Evolutionary conservation across 2,113 vertebrate genomes (phyloP), one percentile per base, ranked within the genome.

Genomic region (Callospermophilus lateralis): DNA sequence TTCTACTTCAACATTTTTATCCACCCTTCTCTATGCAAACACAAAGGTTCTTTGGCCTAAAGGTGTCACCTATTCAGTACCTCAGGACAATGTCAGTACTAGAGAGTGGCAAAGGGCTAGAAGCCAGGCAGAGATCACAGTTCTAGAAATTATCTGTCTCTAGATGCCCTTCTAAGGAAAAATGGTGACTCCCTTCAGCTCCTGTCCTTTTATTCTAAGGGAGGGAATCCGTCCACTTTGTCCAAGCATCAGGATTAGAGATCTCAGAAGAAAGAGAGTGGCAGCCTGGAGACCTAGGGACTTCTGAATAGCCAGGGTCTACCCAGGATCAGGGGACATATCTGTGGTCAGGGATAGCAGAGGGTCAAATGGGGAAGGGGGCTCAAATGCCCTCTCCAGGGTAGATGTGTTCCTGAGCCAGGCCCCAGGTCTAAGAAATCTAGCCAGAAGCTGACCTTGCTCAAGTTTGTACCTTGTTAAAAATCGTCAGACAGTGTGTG

Each of bases 121-220:
- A 83, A 45, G 34, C n/a, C 73, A 79, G 48, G 24, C 61, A 74
- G 45, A 17, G 39, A 24, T 81, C 65, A 9, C 22, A 68, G 32
- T 63, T 86, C 83, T 83, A 93, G 45, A 83, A 80, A 95, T 73
- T 13, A 77, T 73, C 48, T 87, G 48, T 55, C 67, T 67, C 32
- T 74, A 86, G 17, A 39, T 80, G 30, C n/a, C 73, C 70, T 83
- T 81, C 15, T 61, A 51, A 96, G 42, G 77, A 51, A 70, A 95
- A 93, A 70, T 24, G 30, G 32, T 48, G 39, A 37, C 20, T 39
- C 30, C 32, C 3, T 20, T 72, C 48, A 65, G 32, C 32, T 81
- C 61, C 55, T 8, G 24, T 19, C 15, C 84, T 80, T 51, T 63
- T 51, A 61, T 84, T 48, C 28, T 39, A 24, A 83, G 53, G 8